phyloP scores from a whole-genome alignment of 1,140 invertebrate species.

The Eciton burchellii region DNA sequence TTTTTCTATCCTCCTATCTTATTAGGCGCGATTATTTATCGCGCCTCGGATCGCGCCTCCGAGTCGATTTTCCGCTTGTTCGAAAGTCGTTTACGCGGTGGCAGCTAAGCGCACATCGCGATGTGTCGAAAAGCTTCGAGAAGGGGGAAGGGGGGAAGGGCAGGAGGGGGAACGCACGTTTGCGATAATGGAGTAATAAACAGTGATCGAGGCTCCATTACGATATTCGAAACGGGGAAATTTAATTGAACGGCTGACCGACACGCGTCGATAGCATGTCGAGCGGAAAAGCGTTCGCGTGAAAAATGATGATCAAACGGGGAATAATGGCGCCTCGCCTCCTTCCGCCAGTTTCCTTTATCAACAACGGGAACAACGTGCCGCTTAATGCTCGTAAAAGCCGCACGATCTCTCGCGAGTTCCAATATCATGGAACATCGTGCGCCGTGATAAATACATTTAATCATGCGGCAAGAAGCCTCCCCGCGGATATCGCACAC shows the following conservation, averaged over 20 bases:
- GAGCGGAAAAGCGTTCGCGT: conserved; percentile 53
- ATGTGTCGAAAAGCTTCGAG: conserved; percentile 52
- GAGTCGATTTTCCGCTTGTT: conserved; percentile 18
- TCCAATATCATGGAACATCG: background rate
- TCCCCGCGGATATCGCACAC: background rate
- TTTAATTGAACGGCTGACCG: conserved; percentile 65
- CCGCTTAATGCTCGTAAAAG: conserved; percentile 17
- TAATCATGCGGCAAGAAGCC: background rate
- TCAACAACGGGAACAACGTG: conserved; percentile 36
- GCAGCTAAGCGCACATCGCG: conserved; percentile 37
- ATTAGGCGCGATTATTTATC: background rate
- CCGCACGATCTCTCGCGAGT: background rate
- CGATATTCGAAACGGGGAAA: conserved; percentile 54
- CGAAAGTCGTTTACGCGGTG: conserved; percentile 41
- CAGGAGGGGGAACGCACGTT: conserved; percentile 40
- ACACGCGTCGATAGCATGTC: conserved; percentile 62
- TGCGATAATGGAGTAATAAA: conserved; percentile 49
- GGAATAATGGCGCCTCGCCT: conserved; percentile 10
- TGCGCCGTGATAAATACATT: conserved; percentile 9
- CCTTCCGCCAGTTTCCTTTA: background rate
- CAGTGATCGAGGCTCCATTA: conserved; percentile 37
- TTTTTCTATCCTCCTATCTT: background rate
- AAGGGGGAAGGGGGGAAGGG: background rate
- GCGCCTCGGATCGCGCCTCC: background rate
- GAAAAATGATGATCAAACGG: conserved; percentile 38